Evolutionary conservation across 2,113 vertebrate genomes (phyloP).

Genomic region (Mustela nigripes): DNA sequence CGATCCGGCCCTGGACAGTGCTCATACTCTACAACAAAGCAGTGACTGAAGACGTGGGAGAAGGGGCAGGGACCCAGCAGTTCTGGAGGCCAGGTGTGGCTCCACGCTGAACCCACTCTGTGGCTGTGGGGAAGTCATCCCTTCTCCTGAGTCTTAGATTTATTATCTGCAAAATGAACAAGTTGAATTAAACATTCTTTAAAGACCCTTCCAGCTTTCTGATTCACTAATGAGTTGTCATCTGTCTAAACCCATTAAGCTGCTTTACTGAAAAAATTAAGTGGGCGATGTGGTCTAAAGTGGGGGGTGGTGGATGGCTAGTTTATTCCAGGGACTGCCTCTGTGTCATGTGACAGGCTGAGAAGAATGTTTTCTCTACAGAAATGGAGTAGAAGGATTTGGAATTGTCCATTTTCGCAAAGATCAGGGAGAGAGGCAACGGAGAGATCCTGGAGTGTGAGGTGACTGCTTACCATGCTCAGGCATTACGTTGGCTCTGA

Average conservation of each 20-base stretch:
- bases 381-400: background rate
- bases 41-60: background rate
- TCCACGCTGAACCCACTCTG: background rate
- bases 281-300: background rate
- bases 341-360: background rate
- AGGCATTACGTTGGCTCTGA: background rate
- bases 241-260: constrained; percentile 18
- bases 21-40: background rate
- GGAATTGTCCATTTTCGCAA: background rate
- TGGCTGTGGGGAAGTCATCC: background rate
- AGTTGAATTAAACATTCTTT: background rate
- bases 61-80: background rate
- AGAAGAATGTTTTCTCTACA: background rate
- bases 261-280: constrained; percentile 9
- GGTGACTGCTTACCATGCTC: background rate
- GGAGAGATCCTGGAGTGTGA: background rate
- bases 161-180: background rate
- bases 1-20: too few relatives aligned
- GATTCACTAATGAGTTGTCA: background rate
- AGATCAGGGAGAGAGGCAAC: background rate
- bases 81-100: background rate
- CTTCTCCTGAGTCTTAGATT: background rate
- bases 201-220: background rate
- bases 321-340: background rate
- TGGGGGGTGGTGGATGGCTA: background rate